Base-by-base conservation (phyloP, 2,113 vertebrate species). In the Mola mola region DNA sequence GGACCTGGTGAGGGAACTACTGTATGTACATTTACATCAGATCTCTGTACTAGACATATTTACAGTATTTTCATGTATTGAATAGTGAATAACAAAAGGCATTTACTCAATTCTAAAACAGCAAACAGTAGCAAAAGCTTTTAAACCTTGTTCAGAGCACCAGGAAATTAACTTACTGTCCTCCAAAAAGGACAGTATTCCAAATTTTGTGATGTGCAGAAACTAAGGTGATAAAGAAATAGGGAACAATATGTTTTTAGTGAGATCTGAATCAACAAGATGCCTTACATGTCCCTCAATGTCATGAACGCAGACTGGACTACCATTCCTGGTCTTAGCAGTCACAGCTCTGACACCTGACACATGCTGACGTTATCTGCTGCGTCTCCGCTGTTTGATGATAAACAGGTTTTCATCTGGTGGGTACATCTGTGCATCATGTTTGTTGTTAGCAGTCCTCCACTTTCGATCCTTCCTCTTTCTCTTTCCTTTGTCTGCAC, bases 331-430 rank as follows among this genome's bases (percentile, higher is more conserved):
- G n/a, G n/a, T n/a, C n/a, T n/a, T 10, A 8, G n/a, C 51, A 58
- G 4, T 26, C 22, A 3, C 29, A 8, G 28, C 38, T 3, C 28
- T 34, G 33, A 15, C 48, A 19, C 12, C 36, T 15, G 36, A 44
- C 44, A 28, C 17, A 16, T 24, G 31, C 7, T 1, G 36, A 29
- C 42, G 40, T 42, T 81, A 76, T 75, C 64, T 85, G 3, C 16
- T 79, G 31, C 37, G 19, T 59, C 83, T 86, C 67, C 75, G 90
- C 64, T 92, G 91, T 74, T 92, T 92, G 66, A 93, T 92, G 28
- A 37, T 34, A 51, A 93, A 91, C 42, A 93, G 88, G 76, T 93
- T 85, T 59, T 92, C 91, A 11, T 92, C 89, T 0, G 62, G 48
- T 8, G 84, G 78, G 57, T 82, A 75, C 67, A 61, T 47, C 16